Base-by-base conservation (phyloP, 2,797 vertebrate species). In the Malacoctenus gilli region DNA sequence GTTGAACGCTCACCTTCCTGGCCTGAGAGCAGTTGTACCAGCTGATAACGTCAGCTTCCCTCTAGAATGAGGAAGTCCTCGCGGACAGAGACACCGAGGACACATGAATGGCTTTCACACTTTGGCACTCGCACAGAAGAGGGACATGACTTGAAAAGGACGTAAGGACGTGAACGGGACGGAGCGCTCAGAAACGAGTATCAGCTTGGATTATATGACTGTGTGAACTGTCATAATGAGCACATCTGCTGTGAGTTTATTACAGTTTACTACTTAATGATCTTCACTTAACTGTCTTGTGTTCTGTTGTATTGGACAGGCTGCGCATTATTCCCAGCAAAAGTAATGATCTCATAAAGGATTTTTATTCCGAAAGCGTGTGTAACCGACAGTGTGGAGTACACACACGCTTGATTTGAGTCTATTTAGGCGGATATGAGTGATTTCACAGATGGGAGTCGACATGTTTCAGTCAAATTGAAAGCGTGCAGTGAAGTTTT, bases 31-130 rank as follows among this genome's bases (percentile, higher is more conserved):
- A 59, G 67, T 62, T 21, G 37, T 60, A 34, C 10, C 0, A 2
- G 15, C 62, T 79, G 84, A 87, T 86, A 80, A 74, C 76, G 28
- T 8, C 36, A 72, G 77, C 85, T 92, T 93, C 89, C 85, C 85
- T 75, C 56, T 82, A 67, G 73, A 84, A 89, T 80, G 64, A 81
- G 90, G 92, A 93, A 93, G 89, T 89, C 66, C 15, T 39, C 0
- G 2, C 6, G 21, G 18, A 40, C 32, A 42, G 47, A 41, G 35
- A 38, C 8, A 25, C 10, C 61, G 72, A 43, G 47, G 43, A 71
- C 43, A 59, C 56, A 72, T 54, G 41, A 51, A 61, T 42, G 18
- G 3, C 31, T 65, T 53, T 67, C 7, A 40, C 8, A 42, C 35
- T 65, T 14, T 66, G 25, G 37, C 46, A 21, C 46, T 68, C 30